phyloP scores from a whole-genome alignment of 2,797 vertebrate species.

The Potorous gilbertii region DNA sequence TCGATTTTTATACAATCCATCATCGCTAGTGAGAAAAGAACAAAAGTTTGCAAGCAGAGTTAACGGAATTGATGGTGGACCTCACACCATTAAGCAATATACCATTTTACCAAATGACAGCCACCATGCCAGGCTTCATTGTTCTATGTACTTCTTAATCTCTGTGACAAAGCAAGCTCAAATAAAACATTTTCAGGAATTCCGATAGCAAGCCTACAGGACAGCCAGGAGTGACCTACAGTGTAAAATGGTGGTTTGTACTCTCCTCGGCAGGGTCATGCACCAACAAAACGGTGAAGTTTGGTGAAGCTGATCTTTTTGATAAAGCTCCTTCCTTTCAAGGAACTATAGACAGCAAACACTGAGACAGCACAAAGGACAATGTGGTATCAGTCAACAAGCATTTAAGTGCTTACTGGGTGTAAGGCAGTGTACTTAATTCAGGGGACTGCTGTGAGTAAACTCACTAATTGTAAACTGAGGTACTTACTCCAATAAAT shows the following conservation, averaged over 20 bases:
- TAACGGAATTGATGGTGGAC: conserved; percentile 54
- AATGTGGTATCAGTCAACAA: background rate
- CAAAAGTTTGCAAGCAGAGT: conserved; percentile 58
- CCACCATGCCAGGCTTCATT: conserved; percentile 16
- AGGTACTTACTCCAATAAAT: background rate
- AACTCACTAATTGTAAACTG: background rate
- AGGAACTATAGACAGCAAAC: background rate
- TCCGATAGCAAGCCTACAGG: background rate
- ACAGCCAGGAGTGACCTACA: conserved; percentile 16
- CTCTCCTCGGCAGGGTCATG: background rate
- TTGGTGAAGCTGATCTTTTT: background rate
- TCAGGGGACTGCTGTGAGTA: background rate
- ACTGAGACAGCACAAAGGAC: background rate
- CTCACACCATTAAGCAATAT: conserved; percentile 57
- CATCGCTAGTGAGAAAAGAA: conserved; percentile 43
- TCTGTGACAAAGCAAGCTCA: conserved; percentile 34
- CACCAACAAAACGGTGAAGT: background rate
- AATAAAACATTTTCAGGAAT: conserved; percentile 49
- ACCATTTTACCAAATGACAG: conserved; percentile 53
- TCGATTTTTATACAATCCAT: conserved; percentile 55
- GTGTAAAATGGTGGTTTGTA: background rate
- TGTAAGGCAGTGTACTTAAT: background rate
- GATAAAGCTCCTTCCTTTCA: no score
- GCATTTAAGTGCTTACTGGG: background rate
- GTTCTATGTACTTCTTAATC: conserved; percentile 54